Evolutionary conservation across 2,113 vertebrate species (phyloP).

Genomic region (Diadophis punctatus): DNA sequence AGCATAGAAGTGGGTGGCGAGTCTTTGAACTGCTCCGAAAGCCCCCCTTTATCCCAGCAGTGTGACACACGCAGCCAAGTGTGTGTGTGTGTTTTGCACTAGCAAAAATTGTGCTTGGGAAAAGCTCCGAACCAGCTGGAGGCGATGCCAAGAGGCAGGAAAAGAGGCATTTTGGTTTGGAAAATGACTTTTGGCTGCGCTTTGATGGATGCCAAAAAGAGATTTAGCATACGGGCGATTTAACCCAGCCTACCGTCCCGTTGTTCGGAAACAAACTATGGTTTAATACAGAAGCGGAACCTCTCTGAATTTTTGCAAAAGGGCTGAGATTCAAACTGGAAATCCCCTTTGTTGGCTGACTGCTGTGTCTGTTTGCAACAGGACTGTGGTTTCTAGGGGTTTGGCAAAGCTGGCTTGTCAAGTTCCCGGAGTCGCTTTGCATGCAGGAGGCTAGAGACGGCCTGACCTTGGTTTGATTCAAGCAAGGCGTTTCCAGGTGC

Average conservation of each 20-base stretch:
- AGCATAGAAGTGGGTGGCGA: not conserved
- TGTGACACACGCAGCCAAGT: not conserved
- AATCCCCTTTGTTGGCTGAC: not conserved
- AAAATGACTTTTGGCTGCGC: not conserved
- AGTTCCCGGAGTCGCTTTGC: not conserved
- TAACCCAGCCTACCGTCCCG: not conserved
- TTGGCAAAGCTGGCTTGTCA: not conserved
- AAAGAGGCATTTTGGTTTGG: not conserved
- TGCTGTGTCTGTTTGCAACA: not conserved
- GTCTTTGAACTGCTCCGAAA: no score
- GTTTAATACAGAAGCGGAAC: not conserved
- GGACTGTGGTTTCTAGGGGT: not conserved
- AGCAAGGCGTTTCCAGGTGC: not conserved
- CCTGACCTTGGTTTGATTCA: not conserved
- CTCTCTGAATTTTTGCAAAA: not conserved
- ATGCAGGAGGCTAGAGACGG: not conserved
- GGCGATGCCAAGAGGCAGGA: not conserved
- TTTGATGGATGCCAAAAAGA: not conserved
- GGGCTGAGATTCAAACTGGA: not conserved
- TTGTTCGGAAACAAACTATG: not conserved
- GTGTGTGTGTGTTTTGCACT: not conserved
- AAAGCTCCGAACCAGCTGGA: not conserved
- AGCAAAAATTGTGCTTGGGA: not conserved
- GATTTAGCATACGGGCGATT: not conserved
- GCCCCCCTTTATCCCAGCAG: not conserved